Evolutionary conservation across 2,113 vertebrate species (phyloP).

Genomic region (Trinectes maculatus): DNA sequence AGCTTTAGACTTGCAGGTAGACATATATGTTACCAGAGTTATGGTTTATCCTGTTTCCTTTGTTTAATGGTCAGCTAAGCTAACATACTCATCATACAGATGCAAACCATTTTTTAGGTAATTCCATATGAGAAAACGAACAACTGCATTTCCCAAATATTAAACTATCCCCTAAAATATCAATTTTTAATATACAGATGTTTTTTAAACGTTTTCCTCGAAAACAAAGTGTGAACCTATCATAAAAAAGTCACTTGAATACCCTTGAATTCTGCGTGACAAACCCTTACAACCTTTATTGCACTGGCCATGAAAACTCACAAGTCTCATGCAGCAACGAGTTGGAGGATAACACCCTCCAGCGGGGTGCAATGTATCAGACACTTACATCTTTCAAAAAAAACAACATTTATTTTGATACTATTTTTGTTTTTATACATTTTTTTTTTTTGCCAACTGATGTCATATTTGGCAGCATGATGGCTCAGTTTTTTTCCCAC

Average conservation of each 20-base stretch:
- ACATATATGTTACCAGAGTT: background rate
- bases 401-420: slow-evolving; percentile 1
- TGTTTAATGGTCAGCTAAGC: background rate
- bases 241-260: no score
- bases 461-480: slow-evolving; percentile 23
- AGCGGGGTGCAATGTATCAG: background rate
- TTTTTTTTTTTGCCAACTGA: slow-evolving; percentile 9
- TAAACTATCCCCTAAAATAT: background rate
- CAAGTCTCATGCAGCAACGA: slow-evolving; percentile 20
- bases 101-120: background rate
- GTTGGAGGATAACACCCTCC: slow-evolving; percentile 6
- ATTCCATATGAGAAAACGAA: background rate
- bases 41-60: no score
- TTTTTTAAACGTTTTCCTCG: no score
- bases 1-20: background rate
- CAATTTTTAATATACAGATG: background rate
- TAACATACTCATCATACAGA: background rate
- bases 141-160: background rate
- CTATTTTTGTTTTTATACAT: slow-evolving; percentile 4
- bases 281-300: slow-evolving; percentile 14
- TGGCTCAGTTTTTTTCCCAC: slow-evolving; percentile 8
- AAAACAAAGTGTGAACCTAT: no score
- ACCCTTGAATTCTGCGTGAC: no score
- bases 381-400: slow-evolving; percentile 11
- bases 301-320: slow-evolving; percentile 1